Percentiles rank a stretch among this genome's conserved stretches.
Conservation (phyloP, 2,797 vertebrate genomes). For the Galago senegalensis region DNA sequence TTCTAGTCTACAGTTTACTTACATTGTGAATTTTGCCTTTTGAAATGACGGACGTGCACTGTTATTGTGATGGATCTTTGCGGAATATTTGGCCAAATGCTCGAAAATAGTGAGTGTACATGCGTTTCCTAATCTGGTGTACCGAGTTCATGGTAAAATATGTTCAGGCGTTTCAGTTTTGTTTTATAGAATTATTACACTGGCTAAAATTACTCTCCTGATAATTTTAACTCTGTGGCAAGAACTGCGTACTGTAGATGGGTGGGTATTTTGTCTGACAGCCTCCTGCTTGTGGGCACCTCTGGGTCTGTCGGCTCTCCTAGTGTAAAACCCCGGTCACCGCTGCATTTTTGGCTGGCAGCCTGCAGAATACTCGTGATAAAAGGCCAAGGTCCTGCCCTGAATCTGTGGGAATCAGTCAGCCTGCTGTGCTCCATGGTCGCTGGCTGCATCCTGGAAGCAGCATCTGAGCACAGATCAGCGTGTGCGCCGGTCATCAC, state of each 20-base stretch:
- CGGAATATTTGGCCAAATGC: slow-evolving; percentile 36
- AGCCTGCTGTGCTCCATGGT: not conserved
- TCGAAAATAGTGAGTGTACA: slow-evolving; percentile 60
- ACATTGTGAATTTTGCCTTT: slow-evolving; percentile 49
- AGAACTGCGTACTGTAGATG: not conserved
- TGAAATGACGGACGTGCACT: slow-evolving; percentile 30
- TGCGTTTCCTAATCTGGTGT: slow-evolving; percentile 39
- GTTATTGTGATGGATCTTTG: slow-evolving; percentile 41
- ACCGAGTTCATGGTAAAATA: slow-evolving; percentile 52
- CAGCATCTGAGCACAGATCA: not conserved
- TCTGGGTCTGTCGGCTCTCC: not conserved
- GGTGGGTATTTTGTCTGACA: not conserved
- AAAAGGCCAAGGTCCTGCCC: slow-evolving; percentile 16
- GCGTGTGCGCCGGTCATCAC: not conserved
- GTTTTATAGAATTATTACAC: slow-evolving; percentile 31
- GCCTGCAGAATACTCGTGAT: not conserved
- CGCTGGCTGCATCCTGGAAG: not conserved
- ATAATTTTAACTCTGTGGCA: slow-evolving; percentile 16
- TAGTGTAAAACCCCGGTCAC: not conserved
- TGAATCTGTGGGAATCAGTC: not conserved
- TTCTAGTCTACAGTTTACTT: not conserved
- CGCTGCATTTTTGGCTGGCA: not conserved
- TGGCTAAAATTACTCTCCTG: slow-evolving; percentile 14
- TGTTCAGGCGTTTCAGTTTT: slow-evolving; percentile 20
- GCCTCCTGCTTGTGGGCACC: not conserved